Evolutionary conservation across 2,797 vertebrate genomes (phyloP), one percentile per base, ranked within the genome.

Genomic region (Ctenopoma multispine): DNA sequence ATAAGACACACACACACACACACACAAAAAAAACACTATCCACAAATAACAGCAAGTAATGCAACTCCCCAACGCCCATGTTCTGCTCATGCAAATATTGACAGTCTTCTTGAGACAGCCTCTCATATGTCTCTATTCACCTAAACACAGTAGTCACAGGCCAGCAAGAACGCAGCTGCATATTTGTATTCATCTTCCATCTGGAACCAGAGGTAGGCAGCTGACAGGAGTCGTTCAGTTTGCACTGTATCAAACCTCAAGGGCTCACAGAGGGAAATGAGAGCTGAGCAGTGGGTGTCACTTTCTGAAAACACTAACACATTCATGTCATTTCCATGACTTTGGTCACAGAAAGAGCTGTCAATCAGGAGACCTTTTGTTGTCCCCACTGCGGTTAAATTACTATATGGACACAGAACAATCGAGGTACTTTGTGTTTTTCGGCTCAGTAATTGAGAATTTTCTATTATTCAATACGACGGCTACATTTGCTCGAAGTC

Each of bases 401-500:
- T 69, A 75, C 75, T 62, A 5, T 47, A 63, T 56, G 40, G 36
- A 56, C 59, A 61, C 7, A 38, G 53, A 50, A 20, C 23, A 46
- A 58, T 63, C 50, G 80, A 71, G 60, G 47, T 54, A 40, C 47
- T 63, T 60, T 63, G 72, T 79, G 66, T 38, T 80, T 57, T 38
- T 51, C 15, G 21, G 69, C 69, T 58, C 13, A 62, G 59, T 79
- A 78, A 63, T 68, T 59, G 20, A 59, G 43, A 59, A 63, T 24
- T 51, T 77, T 87, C 61, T 63, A 65, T 89, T 82, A 88, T 88
- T 83, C 55, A 80, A 76, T 44, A 54, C 63, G 81, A 84, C 76
- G 66, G 63, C 63, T 44, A 49, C 7, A 71, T 83, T 83, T 69
- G 41, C 74, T 50, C 20, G 56, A 75, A 69, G 63, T 86, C 69